Base-by-base conservation (phyloP, 2,113 vertebrate species). In the Hirundichthys speculiger region DNA sequence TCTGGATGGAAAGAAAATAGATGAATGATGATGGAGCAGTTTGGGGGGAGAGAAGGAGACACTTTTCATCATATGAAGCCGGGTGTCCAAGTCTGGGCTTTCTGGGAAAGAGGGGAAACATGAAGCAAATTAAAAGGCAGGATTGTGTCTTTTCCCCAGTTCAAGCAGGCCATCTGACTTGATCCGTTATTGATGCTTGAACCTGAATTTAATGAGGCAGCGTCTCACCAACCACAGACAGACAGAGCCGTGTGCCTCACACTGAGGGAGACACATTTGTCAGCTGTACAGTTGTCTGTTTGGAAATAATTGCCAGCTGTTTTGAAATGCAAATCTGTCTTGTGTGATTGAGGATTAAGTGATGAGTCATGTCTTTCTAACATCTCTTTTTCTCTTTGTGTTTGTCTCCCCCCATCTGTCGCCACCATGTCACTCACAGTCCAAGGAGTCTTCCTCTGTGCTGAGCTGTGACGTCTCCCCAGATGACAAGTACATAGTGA, bases 401-500 rank as follows among this genome's bases (percentile, higher is more conserved):
- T 77, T 64, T 80, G 18, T 74, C 51, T 73, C 45, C 64, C 55
- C 65, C 63, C 46, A 4, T 82, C 74, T 64, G 73, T 80, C 55
- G 18, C 21, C 48, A 2, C 25, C 43, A 1, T 34, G 34, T 1
- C 20, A 1, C 11, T 61, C 43, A 8, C 82, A 98, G 96, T 94
- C 94, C 19, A 95, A 95, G 38, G 95, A 97, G 80, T 90, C 91
- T 1, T 93, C 94, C 0, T 93, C 93, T 0, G 84, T 96, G 76
- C 88, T 94, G 82, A 96, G 95, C 90, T 98, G 95, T 0, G 95
- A 96, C 2, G 91, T 97, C 63, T 94, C 96, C 0, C 45, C 88
- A 10, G 94, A 96, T 0, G 93, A 93, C 88, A 94, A 94, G 75
- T 94, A 95, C 85, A 90, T 98, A 0, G 90, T 96, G 54, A 95